A percentile compares a stretch with the other conserved stretches of the same genome.
These are phyloP conservation scores for Oriolus oriolus DNA, from an alignment of 2,113 vertebrate species.

Conservation along the genomic window DNA sequence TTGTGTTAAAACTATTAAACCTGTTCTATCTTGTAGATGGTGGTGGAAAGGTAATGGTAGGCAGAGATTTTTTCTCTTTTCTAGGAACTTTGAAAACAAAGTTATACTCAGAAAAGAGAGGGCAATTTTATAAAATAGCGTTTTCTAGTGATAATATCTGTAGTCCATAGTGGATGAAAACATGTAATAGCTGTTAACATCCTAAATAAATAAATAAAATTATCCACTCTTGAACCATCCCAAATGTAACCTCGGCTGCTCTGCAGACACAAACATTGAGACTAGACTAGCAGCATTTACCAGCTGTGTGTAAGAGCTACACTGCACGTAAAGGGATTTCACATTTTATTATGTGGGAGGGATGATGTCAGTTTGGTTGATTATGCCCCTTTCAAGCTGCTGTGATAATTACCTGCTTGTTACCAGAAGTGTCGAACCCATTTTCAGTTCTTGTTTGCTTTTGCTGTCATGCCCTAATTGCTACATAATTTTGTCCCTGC, in stretches of 20 bases:
- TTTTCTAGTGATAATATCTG: not conserved
- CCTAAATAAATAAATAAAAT: not conserved
- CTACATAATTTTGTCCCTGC: conserved; percentile 67
- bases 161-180: not conserved
- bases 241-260: conserved; percentile 25
- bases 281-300: conserved; percentile 41
- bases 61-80: not conserved
- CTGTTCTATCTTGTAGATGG: not conserved
- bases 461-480: conserved; percentile 66
- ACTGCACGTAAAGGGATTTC: conserved; percentile 52
- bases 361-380: conserved; percentile 67
- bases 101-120: not conserved
- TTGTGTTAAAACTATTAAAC: not conserved
- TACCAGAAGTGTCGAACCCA: conserved; percentile 66
- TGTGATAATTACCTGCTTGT: conserved; percentile 70
- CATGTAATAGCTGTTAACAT: not conserved
- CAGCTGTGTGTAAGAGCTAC: conserved; percentile 58
- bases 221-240: not conserved
- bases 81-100: not conserved
- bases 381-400: conserved; percentile 68
- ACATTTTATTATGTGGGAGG: conserved; percentile 62
- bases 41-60: not conserved
- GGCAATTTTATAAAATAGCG: not conserved
- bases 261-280: not conserved
- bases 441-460: conserved; percentile 68